Base-by-base conservation (phyloP, 2,888 invertebrate genomes). In the Drosophila flavopinicola region DNA sequence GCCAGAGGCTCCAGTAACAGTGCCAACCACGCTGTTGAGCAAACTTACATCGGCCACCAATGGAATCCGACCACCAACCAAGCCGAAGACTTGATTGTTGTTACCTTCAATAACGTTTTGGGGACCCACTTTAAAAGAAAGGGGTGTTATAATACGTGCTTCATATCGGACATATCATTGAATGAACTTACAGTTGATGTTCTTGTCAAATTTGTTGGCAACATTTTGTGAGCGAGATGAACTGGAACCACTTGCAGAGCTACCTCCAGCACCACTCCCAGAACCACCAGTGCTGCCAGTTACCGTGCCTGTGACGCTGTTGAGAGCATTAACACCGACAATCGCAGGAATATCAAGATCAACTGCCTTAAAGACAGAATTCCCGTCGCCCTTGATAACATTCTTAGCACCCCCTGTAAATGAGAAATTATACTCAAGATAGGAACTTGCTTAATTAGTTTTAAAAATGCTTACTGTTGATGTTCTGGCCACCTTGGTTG, bases 401-500 rank as follows among this genome's bases (percentile, higher is more conserved):
- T 51, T 51, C 3, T 51, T 38, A 1, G 71, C 37, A 9, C 45
- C 49, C 30, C n/a, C 65, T 58, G 29, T 9, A 11, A 29, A 13
- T 3, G 4, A 11, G 11, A 7, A 24, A 5, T 1, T 1, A 35
- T 4, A 15, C 15, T 17, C 3, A 17, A 1, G 35, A 17, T 6
- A 10, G 10, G 1, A 10, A 35, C 7, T 10, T 9, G 7, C 27
- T 7, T 3, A 9, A 10, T 6, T 17, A n/a, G 11, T 15, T 13
- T 9, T 7, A 25, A 15, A 25, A n/a, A 6, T 7, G 17, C 65
- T 65, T 35, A 71, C 71, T 10, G 6, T 6, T n/a, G 0, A 66
- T n/a, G 3, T 1, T 1, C 13, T 71, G 68, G 30, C 59, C 59
- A 15, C 59, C 25, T 2, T 20, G 10, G n/a, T 56, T 68, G n/a